Conservation (phyloP, 2,113 vertebrate species). For the Ptilorrhoa leucosticta region DNA sequence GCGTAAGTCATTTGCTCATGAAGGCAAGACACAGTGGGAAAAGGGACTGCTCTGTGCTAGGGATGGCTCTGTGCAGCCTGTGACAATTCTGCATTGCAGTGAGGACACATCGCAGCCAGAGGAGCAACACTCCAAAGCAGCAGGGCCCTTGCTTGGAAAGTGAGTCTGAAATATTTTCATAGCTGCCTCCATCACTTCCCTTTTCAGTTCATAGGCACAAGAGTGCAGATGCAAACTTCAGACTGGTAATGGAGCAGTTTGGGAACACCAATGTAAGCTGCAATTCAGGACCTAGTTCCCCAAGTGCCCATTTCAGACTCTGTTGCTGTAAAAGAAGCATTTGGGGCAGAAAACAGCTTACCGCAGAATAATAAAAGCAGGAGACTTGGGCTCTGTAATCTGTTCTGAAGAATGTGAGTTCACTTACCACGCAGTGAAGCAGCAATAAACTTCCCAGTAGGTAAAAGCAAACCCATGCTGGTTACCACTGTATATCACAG, state of each 20-base stretch:
- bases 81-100: neutral
- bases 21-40: neutral
- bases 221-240: neutral
- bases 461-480: conserved; percentile 21
- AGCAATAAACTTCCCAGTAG: conserved; percentile 12
- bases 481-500: neutral
- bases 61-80: neutral
- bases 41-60: neutral
- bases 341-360: neutral
- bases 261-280: neutral
- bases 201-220: neutral
- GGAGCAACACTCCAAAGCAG: neutral
- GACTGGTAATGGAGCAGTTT: neutral
- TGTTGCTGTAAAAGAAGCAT: neutral
- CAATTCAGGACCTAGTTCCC: neutral
- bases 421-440: neutral
- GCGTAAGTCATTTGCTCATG: neutral
- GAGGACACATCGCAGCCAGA: neutral
- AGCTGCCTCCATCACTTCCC: neutral
- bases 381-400: neutral
- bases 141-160: neutral
- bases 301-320: neutral
- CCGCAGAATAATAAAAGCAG: neutral
- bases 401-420: neutral
- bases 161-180: neutral